Conservation (phyloP, 1,140 invertebrate genomes). For the Caenorhabditis inopinata region DNA sequence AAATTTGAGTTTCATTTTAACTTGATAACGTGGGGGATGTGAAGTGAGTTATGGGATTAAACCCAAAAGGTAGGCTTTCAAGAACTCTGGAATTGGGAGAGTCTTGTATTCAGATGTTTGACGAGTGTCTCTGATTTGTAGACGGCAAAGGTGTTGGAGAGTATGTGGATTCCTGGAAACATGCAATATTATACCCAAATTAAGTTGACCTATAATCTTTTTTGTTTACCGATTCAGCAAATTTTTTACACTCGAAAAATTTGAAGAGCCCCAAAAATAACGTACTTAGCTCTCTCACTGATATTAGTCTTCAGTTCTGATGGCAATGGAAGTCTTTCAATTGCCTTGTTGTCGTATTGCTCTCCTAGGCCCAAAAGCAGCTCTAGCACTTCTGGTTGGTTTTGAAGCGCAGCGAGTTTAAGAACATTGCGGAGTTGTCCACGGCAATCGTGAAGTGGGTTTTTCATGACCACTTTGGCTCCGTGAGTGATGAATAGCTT, state of each 20-base stretch:
- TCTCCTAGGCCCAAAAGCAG: constrained; percentile 41
- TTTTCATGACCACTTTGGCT: constrained; percentile 49
- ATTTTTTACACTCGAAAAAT: no score
- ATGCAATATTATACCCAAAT: no score
- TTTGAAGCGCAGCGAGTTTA: constrained; percentile 22
- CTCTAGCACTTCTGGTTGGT: constrained; percentile 39
- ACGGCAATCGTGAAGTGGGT: constrained; percentile 45
- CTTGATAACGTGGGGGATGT: background rate
- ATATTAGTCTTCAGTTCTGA: constrained; percentile 38
- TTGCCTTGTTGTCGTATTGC: constrained; percentile 46
- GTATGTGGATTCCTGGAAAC: constrained; percentile 42
- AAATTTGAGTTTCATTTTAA: background rate
- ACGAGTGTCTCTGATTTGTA: constrained; percentile 26
- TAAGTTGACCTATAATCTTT: no score
- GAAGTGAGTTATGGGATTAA: background rate
- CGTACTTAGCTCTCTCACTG: constrained; percentile 46
- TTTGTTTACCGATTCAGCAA: background rate
- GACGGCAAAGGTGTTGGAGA: constrained; percentile 44
- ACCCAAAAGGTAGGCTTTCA: constrained; percentile 44
- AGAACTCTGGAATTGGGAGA: constrained; percentile 35
- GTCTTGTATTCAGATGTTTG: constrained; percentile 41
- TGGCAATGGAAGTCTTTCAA: constrained; percentile 46
- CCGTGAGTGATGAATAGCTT: constrained; percentile 47
- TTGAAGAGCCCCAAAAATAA: no score
- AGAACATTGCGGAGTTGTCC: constrained; percentile 51